These are phyloP conservation scores for Chaetodon trifasciatus DNA, from an alignment of 2,797 vertebrate species.

Conservation along the genomic window DNA sequence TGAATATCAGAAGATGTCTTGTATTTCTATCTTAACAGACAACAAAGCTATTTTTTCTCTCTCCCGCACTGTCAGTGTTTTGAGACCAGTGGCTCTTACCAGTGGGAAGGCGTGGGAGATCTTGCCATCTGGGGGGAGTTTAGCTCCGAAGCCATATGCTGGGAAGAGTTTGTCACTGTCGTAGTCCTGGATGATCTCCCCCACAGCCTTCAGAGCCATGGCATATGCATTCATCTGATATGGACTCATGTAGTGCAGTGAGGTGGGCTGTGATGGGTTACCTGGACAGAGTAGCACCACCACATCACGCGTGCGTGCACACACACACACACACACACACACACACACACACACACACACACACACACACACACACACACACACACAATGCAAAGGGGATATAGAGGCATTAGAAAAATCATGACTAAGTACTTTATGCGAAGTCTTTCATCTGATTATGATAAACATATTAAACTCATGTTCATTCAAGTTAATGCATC, in stretches of 20 bases:
- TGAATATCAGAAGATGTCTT: not conserved
- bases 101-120: conserved; percentile 94
- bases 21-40: not conserved
- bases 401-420: not conserved
- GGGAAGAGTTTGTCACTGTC: conserved; percentile 96
- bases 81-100: conserved; percentile 78
- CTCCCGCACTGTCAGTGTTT: not conserved
- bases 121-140: conserved; percentile 92
- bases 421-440: not conserved
- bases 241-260: conserved; percentile 92
- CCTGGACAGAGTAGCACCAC: conserved; percentile 74
- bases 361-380: conserved; percentile 7
- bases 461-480: not conserved
- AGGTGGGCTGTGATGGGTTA: conserved; percentile 92
- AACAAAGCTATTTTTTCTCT: not conserved
- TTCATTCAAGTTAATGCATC: not conserved
- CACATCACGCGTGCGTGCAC: not conserved
- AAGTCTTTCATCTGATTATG: not conserved
- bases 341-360: conserved; percentile 7
- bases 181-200: conserved; percentile 95
- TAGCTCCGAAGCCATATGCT: conserved; percentile 93
- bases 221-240: conserved; percentile 95
- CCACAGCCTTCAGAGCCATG: conserved; percentile 94
- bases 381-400: not conserved
- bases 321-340: conserved; percentile 7